Conservation (phyloP, 2,797 vertebrate genomes). For the Anguilla pacifica region DNA sequence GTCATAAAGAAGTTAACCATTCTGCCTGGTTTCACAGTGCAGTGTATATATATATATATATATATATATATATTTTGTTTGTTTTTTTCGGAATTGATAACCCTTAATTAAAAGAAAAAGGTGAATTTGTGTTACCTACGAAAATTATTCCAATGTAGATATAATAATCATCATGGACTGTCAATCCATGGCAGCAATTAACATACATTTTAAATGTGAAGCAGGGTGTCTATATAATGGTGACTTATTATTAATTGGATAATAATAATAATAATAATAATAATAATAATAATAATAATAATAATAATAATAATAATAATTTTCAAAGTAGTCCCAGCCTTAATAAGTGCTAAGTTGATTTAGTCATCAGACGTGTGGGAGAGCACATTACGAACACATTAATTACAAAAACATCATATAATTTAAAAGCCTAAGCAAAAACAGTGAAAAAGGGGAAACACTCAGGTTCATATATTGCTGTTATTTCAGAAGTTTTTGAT, state of each 20-base stretch:
- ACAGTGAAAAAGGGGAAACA: neutral
- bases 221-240: too few species aligned
- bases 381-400: too few species aligned
- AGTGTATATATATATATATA: neutral
- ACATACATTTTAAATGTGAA: neutral
- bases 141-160: neutral
- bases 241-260: neutral
- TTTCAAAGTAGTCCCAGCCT: too few species aligned
- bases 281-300: too few species aligned
- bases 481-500: neutral
- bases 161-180: neutral
- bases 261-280: neutral
- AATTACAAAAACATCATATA: too few species aligned
- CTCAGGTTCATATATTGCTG: neutral
- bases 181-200: neutral
- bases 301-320: too few species aligned
- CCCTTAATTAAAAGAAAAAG: neutral
- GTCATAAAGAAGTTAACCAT: neutral
- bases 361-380: too few species aligned
- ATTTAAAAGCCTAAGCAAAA: neutral
- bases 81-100: neutral
- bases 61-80: too few species aligned
- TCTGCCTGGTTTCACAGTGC: neutral
- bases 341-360: too few species aligned
- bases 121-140: neutral